Evolutionary conservation across 2,888 invertebrate species (phyloP).

Genomic region (Bhutanitis thaidina): DNA sequence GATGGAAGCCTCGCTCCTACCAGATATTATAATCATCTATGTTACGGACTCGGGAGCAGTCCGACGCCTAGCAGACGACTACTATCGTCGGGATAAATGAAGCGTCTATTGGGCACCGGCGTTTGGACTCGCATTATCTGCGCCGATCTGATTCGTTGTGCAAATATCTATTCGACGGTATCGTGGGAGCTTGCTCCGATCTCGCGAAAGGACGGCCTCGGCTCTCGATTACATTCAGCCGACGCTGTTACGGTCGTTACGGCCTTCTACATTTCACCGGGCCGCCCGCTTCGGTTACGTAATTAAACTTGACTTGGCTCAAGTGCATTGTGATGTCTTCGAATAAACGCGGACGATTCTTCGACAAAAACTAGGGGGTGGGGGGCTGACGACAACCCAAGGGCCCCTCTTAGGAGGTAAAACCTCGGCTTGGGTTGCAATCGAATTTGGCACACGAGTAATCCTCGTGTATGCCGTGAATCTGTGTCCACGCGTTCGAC

Average conservation of each 20-base stretch:
- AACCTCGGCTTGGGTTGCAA: too few species aligned
- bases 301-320: background rate
- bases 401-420: too few species aligned
- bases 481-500: too few species aligned
- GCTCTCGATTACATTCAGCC: background rate
- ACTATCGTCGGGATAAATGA: too few species aligned
- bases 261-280: background rate
- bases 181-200: slow-evolving; percentile 10
- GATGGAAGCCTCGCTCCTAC: too few species aligned
- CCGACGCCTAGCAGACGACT: too few species aligned
- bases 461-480: too few species aligned
- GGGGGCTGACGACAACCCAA: too few species aligned
- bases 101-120: background rate
- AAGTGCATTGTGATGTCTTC: background rate
- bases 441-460: too few species aligned
- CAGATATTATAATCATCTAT: too few species aligned
- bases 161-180: slow-evolving; percentile 10
- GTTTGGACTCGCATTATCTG: slow-evolving; percentile 1
- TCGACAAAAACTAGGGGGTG: too few species aligned
- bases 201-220: background rate
- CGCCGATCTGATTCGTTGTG: slow-evolving; percentile 11
- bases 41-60: too few species aligned
- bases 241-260: background rate
- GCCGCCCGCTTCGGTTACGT: background rate
- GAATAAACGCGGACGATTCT: background rate